A percentile compares a stretch with the other conserved stretches of the same genome.
These are phyloP conservation scores for Amazona finschi DNA, from an alignment of 2,797 vertebrate species.

Conservation along the genomic window DNA sequence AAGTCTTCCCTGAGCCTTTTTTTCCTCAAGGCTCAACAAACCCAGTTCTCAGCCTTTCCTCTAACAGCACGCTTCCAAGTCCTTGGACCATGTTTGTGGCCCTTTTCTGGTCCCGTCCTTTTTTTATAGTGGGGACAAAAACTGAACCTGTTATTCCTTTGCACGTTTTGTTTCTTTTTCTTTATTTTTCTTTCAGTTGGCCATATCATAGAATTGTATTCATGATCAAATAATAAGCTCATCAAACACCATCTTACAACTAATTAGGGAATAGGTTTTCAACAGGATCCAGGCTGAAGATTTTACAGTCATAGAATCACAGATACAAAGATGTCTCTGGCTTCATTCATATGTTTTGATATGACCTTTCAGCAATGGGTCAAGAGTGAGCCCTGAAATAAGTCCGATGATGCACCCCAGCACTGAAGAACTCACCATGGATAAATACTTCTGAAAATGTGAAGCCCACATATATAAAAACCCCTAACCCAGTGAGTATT, in stretches of 20 bases:
- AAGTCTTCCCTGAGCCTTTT: background rate
- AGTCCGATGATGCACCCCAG: too few relatives aligned
- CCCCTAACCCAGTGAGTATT: background rate
- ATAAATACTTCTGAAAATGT: background rate
- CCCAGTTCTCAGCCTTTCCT: background rate
- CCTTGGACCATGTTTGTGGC: background rate
- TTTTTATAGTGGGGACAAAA: background rate
- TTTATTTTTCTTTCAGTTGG: background rate
- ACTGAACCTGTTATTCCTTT: background rate
- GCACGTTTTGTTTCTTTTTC: fast-evolving
- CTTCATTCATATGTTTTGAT: background rate
- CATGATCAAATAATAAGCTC: background rate
- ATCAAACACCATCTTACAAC: background rate
- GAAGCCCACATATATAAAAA: background rate
- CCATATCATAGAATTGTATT: background rate
- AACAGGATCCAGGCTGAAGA: background rate
- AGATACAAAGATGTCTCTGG: background rate
- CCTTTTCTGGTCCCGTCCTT: background rate
- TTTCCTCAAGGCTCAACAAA: background rate
- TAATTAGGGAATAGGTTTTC: background rate
- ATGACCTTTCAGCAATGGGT: background rate
- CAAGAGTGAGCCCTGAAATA: background rate
- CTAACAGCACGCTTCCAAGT: background rate
- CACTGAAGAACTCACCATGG: fast-evolving
- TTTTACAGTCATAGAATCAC: background rate